Evolutionary conservation across 2,797 vertebrate genomes (phyloP).

Genomic region (Macroramphosus scolopax): DNA sequence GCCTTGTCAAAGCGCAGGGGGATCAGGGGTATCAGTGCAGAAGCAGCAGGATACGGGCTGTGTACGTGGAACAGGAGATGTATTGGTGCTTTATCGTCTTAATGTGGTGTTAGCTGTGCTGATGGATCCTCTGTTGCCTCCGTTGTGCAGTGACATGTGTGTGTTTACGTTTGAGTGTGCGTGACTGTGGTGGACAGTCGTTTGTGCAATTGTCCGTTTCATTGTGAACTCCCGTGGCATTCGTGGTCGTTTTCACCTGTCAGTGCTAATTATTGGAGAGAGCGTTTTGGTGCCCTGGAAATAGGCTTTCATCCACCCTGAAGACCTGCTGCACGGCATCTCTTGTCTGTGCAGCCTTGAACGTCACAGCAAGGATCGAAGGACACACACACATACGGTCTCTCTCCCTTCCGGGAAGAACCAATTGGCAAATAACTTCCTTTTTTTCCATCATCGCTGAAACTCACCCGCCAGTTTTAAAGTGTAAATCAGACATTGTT

Average conservation of each 20-base stretch:
- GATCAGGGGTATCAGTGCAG: constrained; percentile 70
- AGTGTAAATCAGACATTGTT: too few relatives aligned
- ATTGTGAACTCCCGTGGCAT: constrained; percentile 55
- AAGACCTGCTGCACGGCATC: constrained; percentile 32
- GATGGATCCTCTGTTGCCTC: constrained; percentile 49
- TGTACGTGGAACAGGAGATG: constrained; percentile 59
- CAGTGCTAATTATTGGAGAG: constrained; percentile 63
- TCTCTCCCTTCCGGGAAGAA: too few relatives aligned
- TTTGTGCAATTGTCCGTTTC: constrained; percentile 55
- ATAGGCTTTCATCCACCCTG: constrained; percentile 36
- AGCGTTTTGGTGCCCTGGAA: constrained; percentile 49
- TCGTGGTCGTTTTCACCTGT: constrained; percentile 66
- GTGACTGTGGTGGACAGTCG: constrained; percentile 30
- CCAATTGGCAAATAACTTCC: too few relatives aligned
- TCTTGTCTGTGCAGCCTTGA: too few relatives aligned
- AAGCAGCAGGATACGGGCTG: constrained; percentile 59
- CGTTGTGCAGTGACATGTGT: constrained; percentile 37
- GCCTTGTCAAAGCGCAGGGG: constrained; percentile 75
- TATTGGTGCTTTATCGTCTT: constrained; percentile 68
- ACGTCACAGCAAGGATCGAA: too few relatives aligned
- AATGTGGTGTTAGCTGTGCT: constrained; percentile 63
- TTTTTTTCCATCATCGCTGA: too few relatives aligned
- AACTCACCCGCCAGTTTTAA: too few relatives aligned
- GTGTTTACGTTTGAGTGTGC: constrained; percentile 40
- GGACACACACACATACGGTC: too few relatives aligned